Evolutionary conservation across 2,113 vertebrate genomes (phyloP).

Genomic region (Eupsittula cactorum): DNA sequence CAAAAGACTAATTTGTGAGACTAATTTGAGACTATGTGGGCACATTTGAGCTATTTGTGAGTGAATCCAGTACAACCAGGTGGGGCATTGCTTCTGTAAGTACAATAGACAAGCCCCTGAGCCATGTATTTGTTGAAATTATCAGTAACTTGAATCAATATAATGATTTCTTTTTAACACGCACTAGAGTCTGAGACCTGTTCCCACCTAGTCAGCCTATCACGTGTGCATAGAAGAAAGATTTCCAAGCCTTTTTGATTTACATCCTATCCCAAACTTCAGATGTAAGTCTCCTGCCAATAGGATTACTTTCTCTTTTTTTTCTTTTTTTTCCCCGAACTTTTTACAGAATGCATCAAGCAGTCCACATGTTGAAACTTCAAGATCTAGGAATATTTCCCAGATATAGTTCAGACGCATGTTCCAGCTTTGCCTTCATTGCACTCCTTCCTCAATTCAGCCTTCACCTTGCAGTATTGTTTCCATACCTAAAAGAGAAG

Average conservation of each 20-base stretch:
- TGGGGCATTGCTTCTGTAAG: background rate
- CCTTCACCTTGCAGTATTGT: background rate
- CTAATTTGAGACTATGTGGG: background rate
- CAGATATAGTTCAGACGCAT: background rate
- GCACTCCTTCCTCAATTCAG: background rate
- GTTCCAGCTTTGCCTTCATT: background rate
- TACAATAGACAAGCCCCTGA: background rate
- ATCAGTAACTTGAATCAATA: background rate
- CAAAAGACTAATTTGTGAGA: background rate
- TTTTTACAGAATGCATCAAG: background rate
- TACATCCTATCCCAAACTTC: background rate
- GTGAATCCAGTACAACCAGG: background rate
- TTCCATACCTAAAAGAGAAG: background rate
- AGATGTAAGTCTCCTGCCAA: background rate
- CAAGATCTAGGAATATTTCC: background rate
- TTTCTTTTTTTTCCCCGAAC: background rate
- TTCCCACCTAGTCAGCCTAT: background rate
- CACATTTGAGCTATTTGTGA: background rate
- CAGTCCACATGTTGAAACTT: background rate
- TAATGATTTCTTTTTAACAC: background rate
- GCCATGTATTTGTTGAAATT: background rate
- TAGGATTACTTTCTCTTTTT: background rate
- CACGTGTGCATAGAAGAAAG: rapidly evolving
- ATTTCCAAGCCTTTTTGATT: background rate
- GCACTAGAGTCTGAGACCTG: background rate